Conservation (phyloP, 2,797 vertebrate species). For the Salmo trutta region DNA sequence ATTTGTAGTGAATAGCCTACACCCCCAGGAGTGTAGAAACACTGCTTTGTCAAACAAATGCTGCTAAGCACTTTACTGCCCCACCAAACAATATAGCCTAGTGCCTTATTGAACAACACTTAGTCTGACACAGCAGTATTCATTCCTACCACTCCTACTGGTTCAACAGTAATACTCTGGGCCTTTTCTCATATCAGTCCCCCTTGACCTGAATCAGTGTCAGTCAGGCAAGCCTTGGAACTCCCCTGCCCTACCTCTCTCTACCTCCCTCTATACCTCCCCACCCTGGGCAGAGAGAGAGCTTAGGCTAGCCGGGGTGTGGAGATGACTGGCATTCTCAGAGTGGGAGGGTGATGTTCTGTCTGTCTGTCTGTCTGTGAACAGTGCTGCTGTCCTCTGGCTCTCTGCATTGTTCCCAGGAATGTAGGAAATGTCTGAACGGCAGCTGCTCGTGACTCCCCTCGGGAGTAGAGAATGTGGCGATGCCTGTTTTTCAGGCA, state of each 20-base stretch:
- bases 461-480: background rate
- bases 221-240: background rate
- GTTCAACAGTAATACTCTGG: background rate
- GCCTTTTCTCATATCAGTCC: conserved; percentile 21
- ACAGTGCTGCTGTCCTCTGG: conserved; percentile 10
- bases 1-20: too few relatives aligned
- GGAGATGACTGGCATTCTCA: conserved; percentile 3
- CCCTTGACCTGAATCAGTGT: conserved; percentile 46
- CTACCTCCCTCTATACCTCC: too few relatives aligned
- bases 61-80: background rate
- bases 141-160: background rate
- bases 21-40: too few relatives aligned
- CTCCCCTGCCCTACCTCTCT: background rate
- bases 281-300: background rate
- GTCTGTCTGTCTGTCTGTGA: background rate
- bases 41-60: too few relatives aligned
- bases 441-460: conserved; percentile 24
- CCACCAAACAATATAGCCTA: background rate
- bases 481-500: background rate
- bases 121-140: too few relatives aligned
- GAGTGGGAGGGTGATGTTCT: background rate
- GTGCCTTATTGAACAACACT: too few relatives aligned
- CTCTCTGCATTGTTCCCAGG: conserved; percentile 48
- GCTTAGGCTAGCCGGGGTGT: background rate
- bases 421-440: conserved; percentile 62